Base-by-base conservation (phyloP, 1,140 invertebrate genomes). In the Macrocentrus cingulum region DNA sequence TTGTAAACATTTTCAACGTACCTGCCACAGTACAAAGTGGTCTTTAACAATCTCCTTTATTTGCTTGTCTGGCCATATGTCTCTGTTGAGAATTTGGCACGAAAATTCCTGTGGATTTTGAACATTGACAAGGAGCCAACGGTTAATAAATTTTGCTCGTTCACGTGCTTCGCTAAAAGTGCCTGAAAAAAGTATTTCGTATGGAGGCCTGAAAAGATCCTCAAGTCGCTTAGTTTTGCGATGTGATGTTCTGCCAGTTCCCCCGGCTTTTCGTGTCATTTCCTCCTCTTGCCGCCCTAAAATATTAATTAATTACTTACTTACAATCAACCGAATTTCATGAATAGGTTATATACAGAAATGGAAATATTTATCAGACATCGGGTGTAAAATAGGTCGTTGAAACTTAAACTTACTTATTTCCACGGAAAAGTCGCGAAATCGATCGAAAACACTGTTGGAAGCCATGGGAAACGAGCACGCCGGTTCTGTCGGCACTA, bases 1-100 rank as follows among this genome's bases (percentile, higher is more conserved):
- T n/a, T n/a, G n/a, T n/a, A n/a, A n/a, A n/a, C n/a, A 36, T 1
- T 44, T 45, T 0, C 32, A 34, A 42, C 67, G 68, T 68, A 89
- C 88, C 82, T 91, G 90, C 88, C 88, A 91, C 60, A 92, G 84
- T n/a, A 91, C 75, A 70, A 92, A 91, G 74, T 89, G 84, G 61
- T 87, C 81, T 46, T 83, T 83, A 15, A 91, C 74, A 42, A 92
- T 80, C 41, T 82, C 82, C 56, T 87, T 85, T 1, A 91, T 83
- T 56, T 85, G 82, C 48, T 74, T 71, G 61, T 86, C 83, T 1
- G 87, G 85, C 90, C 90, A 92, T 1, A 92, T 83, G 76, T 92
- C 90, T 46, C 90, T 78, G 74, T 91, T 92, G 2, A 92, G 75
- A 3, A 88, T 83, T 74, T 91, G 89, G 62, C 84, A 85, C 7